A percentile compares a stretch with the other conserved stretches of the same genome.
phyloP scores from a whole-genome alignment of 2,113 vertebrate genomes.

The Datnioides undecimradiatus region DNA sequence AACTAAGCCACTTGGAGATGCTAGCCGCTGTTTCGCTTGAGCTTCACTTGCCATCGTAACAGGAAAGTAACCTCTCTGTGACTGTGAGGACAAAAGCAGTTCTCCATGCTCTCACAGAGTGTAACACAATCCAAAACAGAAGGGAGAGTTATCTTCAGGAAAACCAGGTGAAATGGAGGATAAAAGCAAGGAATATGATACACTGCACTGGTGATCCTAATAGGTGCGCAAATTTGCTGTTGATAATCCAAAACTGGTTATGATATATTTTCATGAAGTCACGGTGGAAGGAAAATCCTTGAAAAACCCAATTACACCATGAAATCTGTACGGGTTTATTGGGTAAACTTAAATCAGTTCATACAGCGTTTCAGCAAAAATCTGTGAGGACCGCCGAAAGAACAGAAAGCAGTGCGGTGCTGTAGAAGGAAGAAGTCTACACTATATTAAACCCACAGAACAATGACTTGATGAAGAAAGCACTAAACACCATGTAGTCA shows the following conservation, averaged over 20 bases:
- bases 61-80: slow-evolving; percentile 42
- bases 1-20: slow-evolving; percentile 43
- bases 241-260: slow-evolving; percentile 29
- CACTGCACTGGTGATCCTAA: slow-evolving; percentile 2
- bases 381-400: neutral
- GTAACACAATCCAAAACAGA: slow-evolving; percentile 39
- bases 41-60: slow-evolving; percentile 43
- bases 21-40: slow-evolving; percentile 50
- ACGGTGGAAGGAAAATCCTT: slow-evolving; percentile 13
- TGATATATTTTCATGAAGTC: neutral
- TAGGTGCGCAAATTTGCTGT: neutral
- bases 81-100: slow-evolving; percentile 47
- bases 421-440: too few relatives aligned
- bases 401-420: neutral
- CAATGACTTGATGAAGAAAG: neutral
- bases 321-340: slow-evolving; percentile 7
- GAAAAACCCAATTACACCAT: neutral
- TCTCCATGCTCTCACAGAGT: slow-evolving; percentile 11
- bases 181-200: slow-evolving; percentile 34
- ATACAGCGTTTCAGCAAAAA: neutral
- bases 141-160: slow-evolving; percentile 23
- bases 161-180: slow-evolving; percentile 12
- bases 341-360: neutral
- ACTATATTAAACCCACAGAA: neutral
- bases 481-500: neutral